Percentiles rank a stretch among this genome's conserved stretches.
Evolutionary conservation across 2,797 vertebrate genomes (phyloP).

Genomic region (Silurus lanzhouensis): DNA sequence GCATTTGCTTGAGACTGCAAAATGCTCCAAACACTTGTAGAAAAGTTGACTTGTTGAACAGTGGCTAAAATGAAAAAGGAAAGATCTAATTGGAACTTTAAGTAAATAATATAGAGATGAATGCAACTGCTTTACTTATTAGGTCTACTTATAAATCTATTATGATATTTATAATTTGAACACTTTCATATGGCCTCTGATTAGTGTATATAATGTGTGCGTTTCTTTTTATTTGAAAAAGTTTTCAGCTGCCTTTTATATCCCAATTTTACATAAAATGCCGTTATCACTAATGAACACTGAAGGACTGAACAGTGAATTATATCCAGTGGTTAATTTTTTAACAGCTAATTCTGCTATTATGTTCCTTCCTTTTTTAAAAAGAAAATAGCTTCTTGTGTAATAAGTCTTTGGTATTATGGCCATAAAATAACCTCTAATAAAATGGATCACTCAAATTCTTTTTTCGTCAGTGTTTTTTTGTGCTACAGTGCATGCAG

Average conservation of each 20-base stretch:
- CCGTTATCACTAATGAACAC: not conserved
- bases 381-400: not conserved
- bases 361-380: not conserved
- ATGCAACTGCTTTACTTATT: not conserved
- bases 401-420: slow-evolving; percentile 9
- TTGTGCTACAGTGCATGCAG: not conserved
- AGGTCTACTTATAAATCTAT: not conserved
- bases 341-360: not conserved
- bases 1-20: not conserved
- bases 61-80: not conserved
- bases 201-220: not conserved
- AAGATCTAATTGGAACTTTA: not conserved
- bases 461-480: too few species aligned
- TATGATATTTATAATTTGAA: not conserved
- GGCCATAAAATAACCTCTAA: not conserved
- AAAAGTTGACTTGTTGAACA: not conserved
- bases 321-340: not conserved
- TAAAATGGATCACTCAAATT: not conserved
- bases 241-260: not conserved
- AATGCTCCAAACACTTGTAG: not conserved
- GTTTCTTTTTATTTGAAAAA: not conserved
- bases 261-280: not conserved
- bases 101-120: not conserved
- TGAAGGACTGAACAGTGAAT: not conserved
- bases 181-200: slow-evolving; percentile 8